Evolutionary conservation across 2,888 invertebrate species (phyloP).

Genomic region (Leptopilina myrica): DNA sequence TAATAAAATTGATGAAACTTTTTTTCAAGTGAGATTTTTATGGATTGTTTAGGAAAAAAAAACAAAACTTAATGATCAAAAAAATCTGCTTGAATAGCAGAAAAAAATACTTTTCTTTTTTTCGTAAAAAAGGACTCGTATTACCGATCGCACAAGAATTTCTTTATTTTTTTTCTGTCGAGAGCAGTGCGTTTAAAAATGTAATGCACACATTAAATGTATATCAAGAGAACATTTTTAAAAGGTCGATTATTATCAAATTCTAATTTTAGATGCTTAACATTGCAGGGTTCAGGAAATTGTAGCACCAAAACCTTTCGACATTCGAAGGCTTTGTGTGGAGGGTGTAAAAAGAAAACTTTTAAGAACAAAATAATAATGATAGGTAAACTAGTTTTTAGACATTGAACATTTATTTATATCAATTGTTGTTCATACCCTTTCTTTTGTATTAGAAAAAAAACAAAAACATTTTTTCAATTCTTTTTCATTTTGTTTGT

Average conservation of each 20-base stretch:
- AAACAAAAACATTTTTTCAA: slow-evolving; percentile 18
- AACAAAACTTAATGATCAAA: not conserved
- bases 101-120: not conserved
- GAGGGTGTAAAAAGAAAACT: slow-evolving; percentile 31
- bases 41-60: not conserved
- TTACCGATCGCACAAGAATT: slow-evolving; percentile 32
- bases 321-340: slow-evolving; percentile 29
- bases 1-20: not conserved
- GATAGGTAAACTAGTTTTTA: slow-evolving; percentile 32
- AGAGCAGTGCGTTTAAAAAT: slow-evolving; percentile 21
- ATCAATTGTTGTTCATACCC: slow-evolving; percentile 28
- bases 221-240: slow-evolving; percentile 28
- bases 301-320: slow-evolving; percentile 32
- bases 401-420: slow-evolving; percentile 36
- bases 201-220: slow-evolving; percentile 14
- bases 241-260: slow-evolving; percentile 4
- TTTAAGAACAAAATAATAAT: slow-evolving; percentile 40
- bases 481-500: slow-evolving; percentile 23
- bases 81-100: not conserved
- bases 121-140: not conserved
- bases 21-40: not conserved
- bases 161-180: not conserved
- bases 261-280: slow-evolving; percentile 36
- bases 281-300: slow-evolving; percentile 39
- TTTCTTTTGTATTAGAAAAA: slow-evolving; percentile 33